These are phyloP conservation scores for Rhagoletis zephyria DNA, from an alignment of 1,140 invertebrate species.

Conservation along the genomic window DNA sequence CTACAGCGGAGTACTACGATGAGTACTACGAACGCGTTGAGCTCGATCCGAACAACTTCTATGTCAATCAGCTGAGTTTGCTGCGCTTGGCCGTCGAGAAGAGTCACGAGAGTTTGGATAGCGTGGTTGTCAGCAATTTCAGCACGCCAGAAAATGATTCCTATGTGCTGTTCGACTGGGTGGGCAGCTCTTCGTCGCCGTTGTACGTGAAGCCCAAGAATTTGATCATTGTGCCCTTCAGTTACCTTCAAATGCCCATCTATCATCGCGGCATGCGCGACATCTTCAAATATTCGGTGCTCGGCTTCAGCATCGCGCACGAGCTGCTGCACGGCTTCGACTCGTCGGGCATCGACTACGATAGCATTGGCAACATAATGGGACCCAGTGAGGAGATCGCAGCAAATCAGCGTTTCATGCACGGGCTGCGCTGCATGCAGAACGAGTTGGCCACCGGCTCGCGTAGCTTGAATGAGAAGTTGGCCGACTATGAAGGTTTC, in stretches of 20 bases:
- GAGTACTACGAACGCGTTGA: conserved; percentile 62
- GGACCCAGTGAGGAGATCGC: conserved; percentile 68
- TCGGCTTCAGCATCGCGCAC: conserved; percentile 67
- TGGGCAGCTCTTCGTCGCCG: conserved; percentile 65
- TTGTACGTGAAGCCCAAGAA: conserved; percentile 66
- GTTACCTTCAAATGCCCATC: conserved; percentile 65
- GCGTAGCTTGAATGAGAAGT: conserved; percentile 65
- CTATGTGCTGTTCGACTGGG: conserved; percentile 62
- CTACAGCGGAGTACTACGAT: conserved; percentile 58
- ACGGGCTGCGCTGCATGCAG: conserved; percentile 66
- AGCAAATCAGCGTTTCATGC: conserved; percentile 62
- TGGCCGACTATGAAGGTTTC: conserved; percentile 68
- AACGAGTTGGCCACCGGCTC: conserved; percentile 67
- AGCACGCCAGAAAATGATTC: conserved; percentile 38
- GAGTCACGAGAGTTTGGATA: conserved; percentile 61
- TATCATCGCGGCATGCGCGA: conserved; percentile 65
- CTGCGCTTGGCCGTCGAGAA: conserved; percentile 63
- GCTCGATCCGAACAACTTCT: conserved; percentile 64
- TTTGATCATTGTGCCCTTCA: conserved; percentile 65
- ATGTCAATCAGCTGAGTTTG: conserved; percentile 66
- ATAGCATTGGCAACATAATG: conserved; percentile 66
- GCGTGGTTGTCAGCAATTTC: conserved; percentile 8
- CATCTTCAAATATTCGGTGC: conserved; percentile 66
- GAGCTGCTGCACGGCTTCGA: conserved; percentile 69
- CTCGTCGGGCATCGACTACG: conserved; percentile 67